Evolutionary conservation across 2,888 invertebrate species (phyloP).

Genomic region (Leptinotarsa juncta): DNA sequence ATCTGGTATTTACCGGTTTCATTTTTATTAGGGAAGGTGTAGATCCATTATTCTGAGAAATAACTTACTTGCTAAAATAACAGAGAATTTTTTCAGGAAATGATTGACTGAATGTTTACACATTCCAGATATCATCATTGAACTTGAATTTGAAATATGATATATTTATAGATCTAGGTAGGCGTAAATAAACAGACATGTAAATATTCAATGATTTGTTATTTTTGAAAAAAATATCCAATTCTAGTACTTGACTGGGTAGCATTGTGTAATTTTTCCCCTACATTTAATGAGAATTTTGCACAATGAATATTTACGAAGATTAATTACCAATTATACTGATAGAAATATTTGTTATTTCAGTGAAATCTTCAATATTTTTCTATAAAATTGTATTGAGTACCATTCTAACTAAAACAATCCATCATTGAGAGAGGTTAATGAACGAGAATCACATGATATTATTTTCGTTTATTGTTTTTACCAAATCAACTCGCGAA

Average conservation of each 20-base stretch:
- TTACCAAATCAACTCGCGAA: no score
- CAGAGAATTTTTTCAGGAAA: background rate
- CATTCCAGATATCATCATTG: background rate
- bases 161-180: background rate
- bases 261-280: background rate
- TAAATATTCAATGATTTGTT: background rate
- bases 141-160: constrained; percentile 4
- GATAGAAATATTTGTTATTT: no score
- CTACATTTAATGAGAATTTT: no score
- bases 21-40: background rate
- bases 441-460: no score
- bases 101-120: background rate
- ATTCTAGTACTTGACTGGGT: background rate
- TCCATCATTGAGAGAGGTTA: no score
- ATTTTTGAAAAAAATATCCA: background rate
- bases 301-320: no score
- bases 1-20: constrained; percentile 6
- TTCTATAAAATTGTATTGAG: no score
- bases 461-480: no score
- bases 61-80: constrained; percentile 7
- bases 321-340: no score
- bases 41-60: background rate
- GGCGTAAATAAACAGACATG: background rate
- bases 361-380: no score
- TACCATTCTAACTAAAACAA: no score